Base-by-base conservation (phyloP, 2,888 invertebrate species). In the Bhutanitis thaidina region DNA sequence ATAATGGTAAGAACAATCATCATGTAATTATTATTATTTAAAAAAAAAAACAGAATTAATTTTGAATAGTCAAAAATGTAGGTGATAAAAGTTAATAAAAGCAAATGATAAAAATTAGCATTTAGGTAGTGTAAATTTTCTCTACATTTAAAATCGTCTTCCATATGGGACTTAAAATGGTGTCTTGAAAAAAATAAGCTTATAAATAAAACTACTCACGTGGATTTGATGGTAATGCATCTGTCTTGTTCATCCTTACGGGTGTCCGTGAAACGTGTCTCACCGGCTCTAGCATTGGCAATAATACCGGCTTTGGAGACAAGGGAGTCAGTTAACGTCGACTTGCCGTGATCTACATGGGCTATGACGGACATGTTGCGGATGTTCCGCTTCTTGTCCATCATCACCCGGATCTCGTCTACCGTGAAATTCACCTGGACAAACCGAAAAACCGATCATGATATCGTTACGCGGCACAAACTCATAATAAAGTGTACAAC, bases 341-440 rank as follows among this genome's bases (percentile, higher is more conserved):
- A 99, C 91, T 99, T 99, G 80, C 99, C 99, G 90, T 99, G 99
- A 92, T 99, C 99, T 66, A 99, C 99, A 91, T 99, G 99, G 73
- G 99, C 99, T 85, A 99, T 99, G 91, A 99, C 99, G 81, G 99
- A 99, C 99, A 99, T 99, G 92, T 99, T 99, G 85, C 99, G 95
- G 92, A 99, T 99, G 88, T 99, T 99, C 92, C 93, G 93, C 93
- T 99, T 99, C 90, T 97, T 97, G 96, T 99, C 99, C 99, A 99
- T 99, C 95, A 99, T 97, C 85, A 79, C 92, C 91, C 99, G 97
- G 93, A 99, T 99, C 93, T 99, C 98, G 93, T 99, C 99, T 91
- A 99, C 97, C 65, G 99, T 99, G 91, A 99, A 99, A 94, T 99
- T 99, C 94, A 99, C 99, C 99, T 99, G 85, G 62, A 67, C 72